Evolutionary conservation across 2,888 invertebrate genomes (phyloP), one percentile per base, ranked within the genome.

Genomic region (Ectemnius continuus): DNA sequence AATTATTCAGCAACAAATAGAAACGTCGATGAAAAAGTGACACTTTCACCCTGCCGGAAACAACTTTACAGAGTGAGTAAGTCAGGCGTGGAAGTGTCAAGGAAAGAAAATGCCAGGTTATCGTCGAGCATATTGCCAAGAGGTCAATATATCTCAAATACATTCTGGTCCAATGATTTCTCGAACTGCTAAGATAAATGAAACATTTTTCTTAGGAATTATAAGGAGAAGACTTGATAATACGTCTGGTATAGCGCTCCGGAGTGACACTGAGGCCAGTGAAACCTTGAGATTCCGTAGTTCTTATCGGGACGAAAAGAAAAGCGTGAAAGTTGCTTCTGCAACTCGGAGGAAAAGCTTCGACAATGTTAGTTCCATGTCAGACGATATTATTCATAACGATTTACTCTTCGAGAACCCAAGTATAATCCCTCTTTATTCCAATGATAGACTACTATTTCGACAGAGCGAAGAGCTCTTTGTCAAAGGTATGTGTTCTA

Each of bases 191-290:
- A 36, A 36, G 36, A 36, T 36, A 36, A 36, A 36, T 36, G 6
- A 36, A 11, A 36, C 8, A 36, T 47, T 20, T 47, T 8, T 46
- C 16, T 11, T 61, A 84, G 84, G 84, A 68, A 63, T 84, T 47
- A 73, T 78, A 18, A 82, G 69, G 61, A 75, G 83, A 70, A 82
- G 75, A 61, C 47, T 74, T 14, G 79, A 83, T 71, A 82, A 84
- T 61, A 59, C 82, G n/a, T 61, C 77, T 47, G 83, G 82, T n/a
- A 67, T 84, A 1, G 78, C 79, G 28, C 62, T 75, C 6, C 59
- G 57, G 58, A 67, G 73, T 11, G 76, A 74, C 56, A 64, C 11
- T 11, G 18, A 14, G 6, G 26, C 14, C 5, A 46, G 20, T 20
- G 46, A 61, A 14, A 47, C n/a, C 16, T 5, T 28, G 20, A 26